These are phyloP conservation scores for Seriola quinqueradiata DNA, from an alignment of 2,113 vertebrate genomes.

Conservation along the genomic window DNA sequence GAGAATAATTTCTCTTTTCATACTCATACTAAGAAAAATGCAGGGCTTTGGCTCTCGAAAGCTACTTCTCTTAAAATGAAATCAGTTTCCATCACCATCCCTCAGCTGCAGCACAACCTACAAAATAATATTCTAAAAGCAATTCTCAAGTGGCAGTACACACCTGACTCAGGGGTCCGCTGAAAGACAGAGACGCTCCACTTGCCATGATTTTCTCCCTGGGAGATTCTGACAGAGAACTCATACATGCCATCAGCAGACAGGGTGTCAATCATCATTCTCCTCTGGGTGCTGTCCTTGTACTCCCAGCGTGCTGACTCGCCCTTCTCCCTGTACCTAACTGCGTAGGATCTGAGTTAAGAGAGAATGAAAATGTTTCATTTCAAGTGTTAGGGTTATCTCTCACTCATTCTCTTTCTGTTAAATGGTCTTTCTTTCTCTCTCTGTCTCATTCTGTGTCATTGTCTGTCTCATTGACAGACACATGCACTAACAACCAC, in stretches of 20 bases:
- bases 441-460: not conserved
- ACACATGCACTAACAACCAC: conserved; percentile 9
- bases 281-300: conserved; percentile 87
- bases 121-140: not conserved
- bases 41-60: conserved; percentile 3
- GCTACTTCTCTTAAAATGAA: not conserved
- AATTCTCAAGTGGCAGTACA: conserved; percentile 53
- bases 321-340: conserved; percentile 95
- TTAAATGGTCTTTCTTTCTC: not conserved
- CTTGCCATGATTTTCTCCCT: conserved; percentile 89
- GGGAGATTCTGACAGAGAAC: conserved; percentile 92
- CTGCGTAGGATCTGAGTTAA: conserved; percentile 87
- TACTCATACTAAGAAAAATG: conserved; percentile 3
- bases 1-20: conserved; percentile 25
- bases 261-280: conserved; percentile 89
- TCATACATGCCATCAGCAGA: conserved; percentile 95
- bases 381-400: not conserved
- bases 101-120: not conserved
- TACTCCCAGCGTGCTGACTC: conserved; percentile 97
- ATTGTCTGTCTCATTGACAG: not conserved
- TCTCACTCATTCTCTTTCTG: not conserved
- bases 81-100: conserved; percentile 1
- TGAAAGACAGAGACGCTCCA: conserved; percentile 96
- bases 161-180: conserved; percentile 96
- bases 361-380: conserved; percentile 23